These are phyloP conservation scores for Galeopterus variegatus DNA, from an alignment of 2,113 vertebrate genomes.

Conservation along the genomic window DNA sequence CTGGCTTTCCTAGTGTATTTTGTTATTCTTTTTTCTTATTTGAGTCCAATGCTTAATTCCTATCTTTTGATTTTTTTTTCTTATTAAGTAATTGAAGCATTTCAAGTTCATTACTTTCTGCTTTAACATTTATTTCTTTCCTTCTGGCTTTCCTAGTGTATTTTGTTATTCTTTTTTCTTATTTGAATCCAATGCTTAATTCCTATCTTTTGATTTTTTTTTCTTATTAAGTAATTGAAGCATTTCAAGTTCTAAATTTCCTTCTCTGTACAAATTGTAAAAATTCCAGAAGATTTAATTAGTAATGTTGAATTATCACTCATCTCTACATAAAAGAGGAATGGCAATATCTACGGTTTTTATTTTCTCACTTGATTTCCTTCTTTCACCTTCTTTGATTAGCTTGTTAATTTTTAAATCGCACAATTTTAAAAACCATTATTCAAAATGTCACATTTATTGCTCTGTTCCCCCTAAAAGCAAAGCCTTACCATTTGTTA, in stretches of 20 bases:
- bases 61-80: background rate
- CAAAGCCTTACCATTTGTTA: background rate
- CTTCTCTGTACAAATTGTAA: background rate
- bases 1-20: background rate
- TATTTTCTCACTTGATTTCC: background rate
- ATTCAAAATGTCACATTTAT: constrained; percentile 24
- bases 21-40: constrained; percentile 23
- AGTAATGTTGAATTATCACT: constrained; percentile 3
- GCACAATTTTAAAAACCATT: constrained; percentile 35
- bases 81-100: constrained; percentile 40
- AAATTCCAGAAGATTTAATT: constrained; percentile 43
- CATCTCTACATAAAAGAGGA: constrained; percentile 40
- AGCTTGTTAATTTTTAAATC: constrained; percentile 14
- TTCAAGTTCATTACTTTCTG: background rate
- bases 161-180: background rate
- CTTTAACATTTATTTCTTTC: background rate
- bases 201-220: background rate
- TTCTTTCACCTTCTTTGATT: constrained; percentile 14
- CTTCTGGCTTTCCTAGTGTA: background rate
- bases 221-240: constrained; percentile 34
- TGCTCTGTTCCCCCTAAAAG: background rate
- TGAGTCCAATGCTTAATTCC: background rate
- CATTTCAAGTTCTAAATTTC: constrained; percentile 26
- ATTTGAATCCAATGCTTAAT: constrained; percentile 12
- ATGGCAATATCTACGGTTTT: background rate